Conservation (phyloP, 2,888 invertebrate species). For the Lymantria dispar region DNA sequence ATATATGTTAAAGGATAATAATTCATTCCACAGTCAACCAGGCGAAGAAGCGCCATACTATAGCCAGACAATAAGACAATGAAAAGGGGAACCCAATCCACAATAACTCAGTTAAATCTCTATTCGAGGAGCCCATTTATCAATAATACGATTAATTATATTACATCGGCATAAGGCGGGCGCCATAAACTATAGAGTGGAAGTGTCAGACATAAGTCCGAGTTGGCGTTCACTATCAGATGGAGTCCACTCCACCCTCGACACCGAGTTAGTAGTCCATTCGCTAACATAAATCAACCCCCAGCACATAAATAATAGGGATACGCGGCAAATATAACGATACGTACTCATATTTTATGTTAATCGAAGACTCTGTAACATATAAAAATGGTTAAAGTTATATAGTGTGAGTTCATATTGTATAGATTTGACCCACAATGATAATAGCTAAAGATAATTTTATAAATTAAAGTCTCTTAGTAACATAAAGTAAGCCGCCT, state of each 20-base stretch:
- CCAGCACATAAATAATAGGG: conserved; percentile 32
- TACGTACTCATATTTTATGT: background rate
- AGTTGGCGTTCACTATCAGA: conserved; percentile 13
- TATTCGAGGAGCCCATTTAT: too few species aligned
- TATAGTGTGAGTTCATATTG: too few species aligned
- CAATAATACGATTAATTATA: background rate
- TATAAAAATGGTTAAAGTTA: background rate
- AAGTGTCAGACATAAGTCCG: conserved; percentile 3
- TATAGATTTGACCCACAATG: too few species aligned
- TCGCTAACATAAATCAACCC: conserved; percentile 26
- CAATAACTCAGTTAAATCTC: too few species aligned
- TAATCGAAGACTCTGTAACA: background rate
- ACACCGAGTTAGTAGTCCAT: conserved; percentile 18
- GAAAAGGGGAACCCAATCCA: too few species aligned
- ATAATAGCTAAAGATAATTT: too few species aligned
- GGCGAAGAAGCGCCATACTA: too few species aligned
- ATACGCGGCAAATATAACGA: conserved; percentile 10
- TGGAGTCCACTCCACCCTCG: conserved; percentile 6
- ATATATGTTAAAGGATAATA: too few species aligned
- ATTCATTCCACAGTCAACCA: too few species aligned
- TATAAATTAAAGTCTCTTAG: too few species aligned
- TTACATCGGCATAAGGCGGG: background rate
- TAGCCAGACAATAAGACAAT: too few species aligned
- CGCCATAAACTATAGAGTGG: conserved; percentile 5
- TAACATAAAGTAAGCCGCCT: too few species aligned